Evolutionary conservation across 2,797 vertebrate genomes (phyloP).

Genomic region (Chelidonichthys spinosus): DNA sequence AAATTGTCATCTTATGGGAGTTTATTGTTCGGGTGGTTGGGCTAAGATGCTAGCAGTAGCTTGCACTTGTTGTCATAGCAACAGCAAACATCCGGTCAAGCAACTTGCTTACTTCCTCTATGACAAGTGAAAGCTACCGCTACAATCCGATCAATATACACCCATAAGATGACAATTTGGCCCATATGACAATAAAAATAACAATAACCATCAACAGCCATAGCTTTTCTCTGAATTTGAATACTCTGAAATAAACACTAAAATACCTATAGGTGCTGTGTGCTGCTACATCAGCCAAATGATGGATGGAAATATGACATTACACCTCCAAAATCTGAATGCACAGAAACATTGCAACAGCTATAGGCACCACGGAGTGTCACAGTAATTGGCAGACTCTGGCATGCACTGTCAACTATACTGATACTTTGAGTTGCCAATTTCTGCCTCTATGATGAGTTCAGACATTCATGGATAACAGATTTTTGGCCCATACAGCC

Average conservation of each 20-base stretch:
- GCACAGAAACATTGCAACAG: constrained; percentile 39
- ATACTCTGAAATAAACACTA: neutral
- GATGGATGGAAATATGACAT: constrained; percentile 26
- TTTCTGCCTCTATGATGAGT: constrained; percentile 31
- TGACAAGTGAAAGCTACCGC: too few relatives aligned
- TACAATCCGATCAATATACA: too few relatives aligned
- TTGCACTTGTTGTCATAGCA: too few relatives aligned
- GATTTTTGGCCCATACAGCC: constrained; percentile 5
- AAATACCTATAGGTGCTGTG: neutral
- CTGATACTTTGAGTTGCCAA: constrained; percentile 30
- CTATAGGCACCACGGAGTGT: constrained; percentile 48
- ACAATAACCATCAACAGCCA: too few relatives aligned
- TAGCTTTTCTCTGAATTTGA: neutral
- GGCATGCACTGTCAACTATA: constrained; percentile 50
- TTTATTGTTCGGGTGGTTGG: too few relatives aligned
- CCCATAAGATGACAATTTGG: too few relatives aligned
- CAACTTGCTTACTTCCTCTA: too few relatives aligned
- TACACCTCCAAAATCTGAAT: constrained; percentile 48
- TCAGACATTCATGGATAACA: constrained; percentile 28
- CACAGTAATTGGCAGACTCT: constrained; percentile 50
- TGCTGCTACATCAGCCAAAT: constrained; percentile 27
- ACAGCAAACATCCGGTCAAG: too few relatives aligned
- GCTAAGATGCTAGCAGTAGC: too few relatives aligned
- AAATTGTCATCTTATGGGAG: too few relatives aligned
- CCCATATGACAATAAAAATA: too few relatives aligned